These are phyloP conservation scores for Sebastiscus albofasciatus DNA, from an alignment of 2,797 vertebrate genomes.

Conservation along the genomic window DNA sequence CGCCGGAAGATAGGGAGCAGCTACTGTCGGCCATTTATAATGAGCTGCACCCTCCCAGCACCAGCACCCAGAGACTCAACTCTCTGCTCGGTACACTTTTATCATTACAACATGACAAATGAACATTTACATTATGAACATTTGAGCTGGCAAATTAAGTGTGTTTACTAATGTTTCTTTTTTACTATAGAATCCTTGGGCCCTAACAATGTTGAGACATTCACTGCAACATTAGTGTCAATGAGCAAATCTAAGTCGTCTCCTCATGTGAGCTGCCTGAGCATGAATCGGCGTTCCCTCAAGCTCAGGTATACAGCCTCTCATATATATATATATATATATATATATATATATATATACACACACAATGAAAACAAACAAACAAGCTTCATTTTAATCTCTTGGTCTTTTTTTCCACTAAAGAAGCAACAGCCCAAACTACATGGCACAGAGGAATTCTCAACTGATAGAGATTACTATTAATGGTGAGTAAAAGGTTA, in stretches of 20 bases:
- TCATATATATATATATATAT: background rate
- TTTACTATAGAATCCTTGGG: constrained; percentile 51
- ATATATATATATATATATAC: too few relatives aligned
- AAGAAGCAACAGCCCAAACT: constrained; percentile 68
- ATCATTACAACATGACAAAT: background rate
- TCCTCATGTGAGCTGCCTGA: constrained; percentile 67
- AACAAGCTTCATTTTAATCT: background rate
- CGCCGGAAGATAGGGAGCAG: constrained; percentile 77
- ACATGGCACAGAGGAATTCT: constrained; percentile 54
- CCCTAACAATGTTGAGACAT: constrained; percentile 59
- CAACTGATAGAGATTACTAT: constrained; percentile 71
- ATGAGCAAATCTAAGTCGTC: constrained; percentile 72
- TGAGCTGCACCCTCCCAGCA: constrained; percentile 79
- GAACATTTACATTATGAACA: background rate
- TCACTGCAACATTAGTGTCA: constrained; percentile 64
- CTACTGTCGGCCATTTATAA: constrained; percentile 82
- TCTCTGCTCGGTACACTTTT: constrained; percentile 70
- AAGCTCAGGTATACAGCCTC: constrained; percentile 65
- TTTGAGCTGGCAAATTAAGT: background rate
- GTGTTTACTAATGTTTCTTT: background rate
- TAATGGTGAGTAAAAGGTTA: constrained; percentile 61
- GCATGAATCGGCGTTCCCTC: constrained; percentile 63
- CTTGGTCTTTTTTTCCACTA: background rate
- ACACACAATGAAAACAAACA: background rate
- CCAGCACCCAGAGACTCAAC: constrained; percentile 69